Evolutionary conservation across 2,797 vertebrate genomes (phyloP).

Genomic region (Rhinella marina): DNA sequence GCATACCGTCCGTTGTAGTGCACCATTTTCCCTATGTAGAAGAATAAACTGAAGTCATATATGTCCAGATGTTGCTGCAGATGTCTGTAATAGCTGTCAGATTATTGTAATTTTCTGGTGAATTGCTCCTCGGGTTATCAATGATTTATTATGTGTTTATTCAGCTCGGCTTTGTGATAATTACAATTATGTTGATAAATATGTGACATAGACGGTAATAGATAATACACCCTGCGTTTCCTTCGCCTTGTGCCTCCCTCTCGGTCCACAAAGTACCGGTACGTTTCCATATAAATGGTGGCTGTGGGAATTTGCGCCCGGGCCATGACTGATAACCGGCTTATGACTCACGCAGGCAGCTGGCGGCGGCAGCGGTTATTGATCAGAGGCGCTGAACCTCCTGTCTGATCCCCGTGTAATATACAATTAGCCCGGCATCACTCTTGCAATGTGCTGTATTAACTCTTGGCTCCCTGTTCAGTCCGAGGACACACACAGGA

Average conservation of each 20-base stretch:
- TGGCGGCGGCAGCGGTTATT: slow-evolving; percentile 39
- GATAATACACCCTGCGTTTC: background rate
- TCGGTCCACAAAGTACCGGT: background rate
- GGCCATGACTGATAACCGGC: background rate
- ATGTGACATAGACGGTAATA: background rate
- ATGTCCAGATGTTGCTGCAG: background rate
- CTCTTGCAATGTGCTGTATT: slow-evolving; percentile 14
- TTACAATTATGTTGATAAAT: background rate
- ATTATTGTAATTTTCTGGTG: background rate
- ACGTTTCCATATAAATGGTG: background rate
- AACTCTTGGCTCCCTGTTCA: background rate
- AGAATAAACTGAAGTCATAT: background rate
- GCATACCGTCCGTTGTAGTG: no score
- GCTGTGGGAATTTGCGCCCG: slow-evolving; percentile 7
- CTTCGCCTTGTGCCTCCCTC: background rate
- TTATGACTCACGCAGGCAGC: slow-evolving; percentile 40
- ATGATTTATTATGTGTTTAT: slow-evolving; percentile 2
- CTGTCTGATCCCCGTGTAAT: slow-evolving; percentile 12
- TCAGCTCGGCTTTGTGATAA: background rate
- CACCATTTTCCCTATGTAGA: background rate
- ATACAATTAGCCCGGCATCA: slow-evolving; percentile 45
- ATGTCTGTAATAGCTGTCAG: background rate
- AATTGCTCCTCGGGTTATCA: background rate
- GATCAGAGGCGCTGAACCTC: slow-evolving; percentile 20
- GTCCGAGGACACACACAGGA: background rate